Evolutionary conservation across 2,113 vertebrate genomes (phyloP).

Genomic region (Helogale parvula): DNA sequence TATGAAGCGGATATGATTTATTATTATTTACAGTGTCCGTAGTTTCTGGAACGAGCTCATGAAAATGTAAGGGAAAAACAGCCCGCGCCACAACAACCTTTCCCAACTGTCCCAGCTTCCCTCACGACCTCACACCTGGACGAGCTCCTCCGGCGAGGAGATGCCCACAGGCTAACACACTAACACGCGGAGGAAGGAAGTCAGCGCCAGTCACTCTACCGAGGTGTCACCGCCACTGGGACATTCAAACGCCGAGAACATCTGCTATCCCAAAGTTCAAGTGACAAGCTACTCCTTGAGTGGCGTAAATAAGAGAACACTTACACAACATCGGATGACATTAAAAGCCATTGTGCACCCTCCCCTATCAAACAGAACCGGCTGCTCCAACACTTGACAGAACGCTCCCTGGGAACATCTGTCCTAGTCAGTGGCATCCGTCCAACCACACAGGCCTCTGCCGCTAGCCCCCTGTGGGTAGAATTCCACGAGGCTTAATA

Average conservation of each 20-base stretch:
- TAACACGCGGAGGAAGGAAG: neutral
- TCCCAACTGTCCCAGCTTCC: neutral
- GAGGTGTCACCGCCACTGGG: neutral
- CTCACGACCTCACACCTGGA: neutral
- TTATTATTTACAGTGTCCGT: neutral
- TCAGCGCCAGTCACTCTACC: neutral
- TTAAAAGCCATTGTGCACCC: neutral
- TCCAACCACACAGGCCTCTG: neutral
- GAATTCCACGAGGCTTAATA: conserved; percentile 17
- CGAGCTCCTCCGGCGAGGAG: neutral
- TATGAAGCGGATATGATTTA: neutral
- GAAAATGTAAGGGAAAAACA: neutral
- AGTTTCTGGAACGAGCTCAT: neutral
- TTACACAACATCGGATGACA: neutral
- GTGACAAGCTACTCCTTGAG: neutral
- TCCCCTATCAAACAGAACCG: neutral
- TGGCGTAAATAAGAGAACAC: neutral
- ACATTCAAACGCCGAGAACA: neutral
- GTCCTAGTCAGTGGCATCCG: neutral
- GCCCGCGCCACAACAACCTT: neutral
- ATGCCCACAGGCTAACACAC: neutral
- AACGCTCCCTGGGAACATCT: fast-evolving
- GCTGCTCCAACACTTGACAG: neutral
- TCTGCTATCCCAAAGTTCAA: neutral
- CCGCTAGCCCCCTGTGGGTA: neutral